These are phyloP conservation scores for Cranoglanis bouderius DNA, from an alignment of 2,113 vertebrate species.

Conservation along the genomic window DNA sequence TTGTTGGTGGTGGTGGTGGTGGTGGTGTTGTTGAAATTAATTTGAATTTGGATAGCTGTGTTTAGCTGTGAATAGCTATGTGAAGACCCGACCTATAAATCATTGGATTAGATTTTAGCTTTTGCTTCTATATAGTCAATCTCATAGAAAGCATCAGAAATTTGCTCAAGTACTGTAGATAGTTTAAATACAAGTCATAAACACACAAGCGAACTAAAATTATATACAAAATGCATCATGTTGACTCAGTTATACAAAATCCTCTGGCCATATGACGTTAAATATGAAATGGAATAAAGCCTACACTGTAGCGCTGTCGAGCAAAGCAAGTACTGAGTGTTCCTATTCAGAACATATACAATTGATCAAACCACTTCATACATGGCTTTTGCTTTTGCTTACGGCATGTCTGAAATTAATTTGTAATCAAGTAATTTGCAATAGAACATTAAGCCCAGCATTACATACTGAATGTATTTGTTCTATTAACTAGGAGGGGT, in stretches of 20 bases:
- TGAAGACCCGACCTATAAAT: not conserved
- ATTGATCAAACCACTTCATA: constrained; percentile 26
- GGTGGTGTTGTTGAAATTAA: not conserved
- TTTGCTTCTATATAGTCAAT: not conserved
- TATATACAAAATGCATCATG: not conserved
- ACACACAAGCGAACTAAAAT: not conserved
- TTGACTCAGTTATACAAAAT: not conserved
- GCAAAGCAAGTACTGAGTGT: not conserved
- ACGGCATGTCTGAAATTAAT: constrained; percentile 22
- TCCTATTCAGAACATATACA: constrained; percentile 1
- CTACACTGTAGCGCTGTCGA: not conserved
- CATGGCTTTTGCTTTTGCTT: constrained; percentile 1
- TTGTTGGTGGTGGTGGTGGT: no score
- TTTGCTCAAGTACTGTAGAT: not conserved
- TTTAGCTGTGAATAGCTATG: no score
- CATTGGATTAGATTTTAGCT: not conserved
- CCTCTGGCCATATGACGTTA: not conserved
- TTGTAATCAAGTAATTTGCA: constrained; percentile 19
- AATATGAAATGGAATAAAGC: not conserved
- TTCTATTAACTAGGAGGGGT: constrained; percentile 28
- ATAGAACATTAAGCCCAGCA: constrained; percentile 9
- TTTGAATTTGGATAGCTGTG: not conserved
- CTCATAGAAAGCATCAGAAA: not conserved
- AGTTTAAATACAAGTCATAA: not conserved
- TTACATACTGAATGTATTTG: constrained; percentile 32